Conservation (phyloP, 1,140 invertebrate species). For the Trichonephila inaurata region DNA sequence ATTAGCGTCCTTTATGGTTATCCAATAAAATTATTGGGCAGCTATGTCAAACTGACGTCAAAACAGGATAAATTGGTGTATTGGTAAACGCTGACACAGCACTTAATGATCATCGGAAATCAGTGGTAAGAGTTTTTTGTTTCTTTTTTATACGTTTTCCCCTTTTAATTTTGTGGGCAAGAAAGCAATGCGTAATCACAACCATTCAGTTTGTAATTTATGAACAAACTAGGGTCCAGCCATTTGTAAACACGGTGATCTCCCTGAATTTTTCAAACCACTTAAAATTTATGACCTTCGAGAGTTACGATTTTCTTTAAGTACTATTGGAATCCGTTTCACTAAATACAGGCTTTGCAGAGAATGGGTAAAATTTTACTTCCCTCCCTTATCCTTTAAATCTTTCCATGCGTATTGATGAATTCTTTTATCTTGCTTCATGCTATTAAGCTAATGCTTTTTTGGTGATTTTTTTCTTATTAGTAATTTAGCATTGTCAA, state of each 20-base stretch:
- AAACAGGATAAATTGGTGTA: conserved; percentile 60
- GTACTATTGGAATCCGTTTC: conserved; percentile 58
- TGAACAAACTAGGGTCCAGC: not conserved
- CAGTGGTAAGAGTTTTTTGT: not conserved
- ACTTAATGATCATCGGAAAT: conserved; percentile 56
- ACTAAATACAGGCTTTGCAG: conserved; percentile 6
- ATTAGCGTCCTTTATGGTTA: conserved; percentile 55
- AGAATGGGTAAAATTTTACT: conserved; percentile 24
- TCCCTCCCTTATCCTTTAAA: not conserved
- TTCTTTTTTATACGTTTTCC: not conserved
- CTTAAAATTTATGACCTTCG: conserved; percentile 52
- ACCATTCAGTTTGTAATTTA: conserved; percentile 41
- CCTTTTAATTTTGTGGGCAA: conserved; percentile 40
- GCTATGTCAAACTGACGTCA: conserved; percentile 44
- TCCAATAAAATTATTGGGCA: conserved; percentile 49
- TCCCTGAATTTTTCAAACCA: conserved; percentile 34
- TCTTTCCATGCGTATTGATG: not conserved
- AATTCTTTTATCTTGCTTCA: not conserved
- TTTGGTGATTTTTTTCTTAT: not conserved
- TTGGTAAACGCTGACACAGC: conserved; percentile 45
- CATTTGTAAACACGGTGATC: conserved; percentile 61
- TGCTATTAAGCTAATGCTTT: not conserved
- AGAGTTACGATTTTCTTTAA: conserved; percentile 57
- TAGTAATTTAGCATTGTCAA: not conserved
- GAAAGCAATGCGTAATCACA: conserved; percentile 15